Percentiles rank a stretch among this genome's conserved stretches.
phyloP scores from a whole-genome alignment of 2,113 vertebrate genomes.

The Cryptotis parvus region DNA sequence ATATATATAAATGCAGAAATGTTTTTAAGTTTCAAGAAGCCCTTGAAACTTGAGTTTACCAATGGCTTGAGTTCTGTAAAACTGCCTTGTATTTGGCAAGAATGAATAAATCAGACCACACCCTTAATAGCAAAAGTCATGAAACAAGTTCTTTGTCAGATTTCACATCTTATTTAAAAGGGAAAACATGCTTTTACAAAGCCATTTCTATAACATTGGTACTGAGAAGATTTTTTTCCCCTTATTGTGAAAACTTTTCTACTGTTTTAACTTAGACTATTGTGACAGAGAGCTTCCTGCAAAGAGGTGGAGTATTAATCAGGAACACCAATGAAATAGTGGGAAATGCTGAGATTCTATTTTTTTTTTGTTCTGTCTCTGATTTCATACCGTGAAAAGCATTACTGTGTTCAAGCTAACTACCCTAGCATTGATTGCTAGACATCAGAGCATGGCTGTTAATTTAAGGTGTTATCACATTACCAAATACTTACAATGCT shows the following conservation, averaged over 20 bases:
- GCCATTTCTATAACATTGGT: constrained; percentile 7
- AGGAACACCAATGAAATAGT: neutral
- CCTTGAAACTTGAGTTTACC: constrained; percentile 23
- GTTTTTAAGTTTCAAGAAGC: too few species aligned
- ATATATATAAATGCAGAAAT: too few species aligned
- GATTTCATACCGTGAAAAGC: constrained; percentile 68
- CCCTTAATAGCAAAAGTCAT: constrained; percentile 44
- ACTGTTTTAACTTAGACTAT: constrained; percentile 6
- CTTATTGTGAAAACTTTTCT: neutral
- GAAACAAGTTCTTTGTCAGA: neutral
- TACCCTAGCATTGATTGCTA: constrained; percentile 11
- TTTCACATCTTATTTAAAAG: constrained; percentile 1
- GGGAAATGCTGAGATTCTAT: constrained; percentile 24
- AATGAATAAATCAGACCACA: constrained; percentile 16
- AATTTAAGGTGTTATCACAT: constrained; percentile 62
- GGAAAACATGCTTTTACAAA: constrained; percentile 46
- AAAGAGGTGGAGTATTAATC: constrained; percentile 23
- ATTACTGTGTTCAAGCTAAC: constrained; percentile 47
- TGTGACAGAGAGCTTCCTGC: constrained; percentile 10
- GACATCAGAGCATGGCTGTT: constrained; percentile 51
- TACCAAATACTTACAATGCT: constrained; percentile 59
- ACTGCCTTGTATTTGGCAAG: constrained; percentile 35
- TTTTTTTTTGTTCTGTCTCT: constrained; percentile 27
- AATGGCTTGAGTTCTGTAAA: neutral
- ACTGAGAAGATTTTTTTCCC: neutral